Base-by-base conservation (phyloP, 1,140 invertebrate species). In the Drosophila bipectinata region DNA sequence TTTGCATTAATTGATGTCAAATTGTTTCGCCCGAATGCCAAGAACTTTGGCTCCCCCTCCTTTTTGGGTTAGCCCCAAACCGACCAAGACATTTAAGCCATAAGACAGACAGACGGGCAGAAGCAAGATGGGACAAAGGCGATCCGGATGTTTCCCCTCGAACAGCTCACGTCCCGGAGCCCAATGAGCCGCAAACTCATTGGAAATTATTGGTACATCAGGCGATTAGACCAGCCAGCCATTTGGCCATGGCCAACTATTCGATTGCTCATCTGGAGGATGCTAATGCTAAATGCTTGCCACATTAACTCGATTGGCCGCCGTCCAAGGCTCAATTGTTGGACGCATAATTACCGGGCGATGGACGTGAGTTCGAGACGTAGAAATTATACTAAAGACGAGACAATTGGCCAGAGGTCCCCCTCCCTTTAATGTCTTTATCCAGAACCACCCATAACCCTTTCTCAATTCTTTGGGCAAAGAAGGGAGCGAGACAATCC, bases 171-270 rank as follows among this genome's bases (percentile, higher is more conserved):
- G 82, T 85, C 71, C 59, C 49, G 56, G 15, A 59, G 61, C 82
- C 79, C 82, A 85, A 85, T 85, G 82, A 81, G 82, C 78, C 83
- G 83, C 78, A 85, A 85, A 82, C 79, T 88, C 83, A 85, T 85
- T 85, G 82, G 55, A 85, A 87, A 85, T 85, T 85, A 87, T 85
- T 85, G 78, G 83, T 88, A 85, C 83, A 83, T 87, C 82, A 85
- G 41, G 41, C 41, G 41, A 44, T 44, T 44, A 44, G 41, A 44
- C 1, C 5, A n/a, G 10, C 34, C 34, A 77, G 69, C 32, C 56
- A 6, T 5, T 5, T 0, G 26, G 26, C 26, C 4, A 62, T 57
- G 77, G 48, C 26, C 54, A 66, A 37, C 64, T 66, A 58, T 56
- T 73, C 63, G 59, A 74, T 74, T 74, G 52, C 52, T 74, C 72